Base-by-base conservation (phyloP, 2,888 invertebrate species). In the Nymphalis urticae region DNA sequence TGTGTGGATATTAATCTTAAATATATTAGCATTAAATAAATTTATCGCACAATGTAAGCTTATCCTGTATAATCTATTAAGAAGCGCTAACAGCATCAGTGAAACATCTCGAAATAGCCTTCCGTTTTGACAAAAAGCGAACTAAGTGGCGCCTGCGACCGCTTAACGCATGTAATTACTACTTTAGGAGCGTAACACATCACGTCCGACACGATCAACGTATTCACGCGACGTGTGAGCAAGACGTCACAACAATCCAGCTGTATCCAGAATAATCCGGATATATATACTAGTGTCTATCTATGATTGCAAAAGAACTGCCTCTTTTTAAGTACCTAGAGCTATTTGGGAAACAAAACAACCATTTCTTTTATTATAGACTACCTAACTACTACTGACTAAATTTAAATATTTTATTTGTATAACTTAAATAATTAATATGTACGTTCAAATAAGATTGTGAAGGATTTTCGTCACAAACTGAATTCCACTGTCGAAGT, bases 11-110 rank as follows among this genome's bases (percentile, higher is more conserved):
- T 32, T 32, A 32, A 6, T 32, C 27, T 32, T 32, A 32, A 32
- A 32, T 32, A 32, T 32, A 32, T 32, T 32, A 32, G 27, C 13
- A 54, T 19, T 36, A 58, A n/a, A 36, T 36, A 32, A 58, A 42
- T 4, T 1, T 27, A 54, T 19, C 13, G 63, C 69, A 60, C 66
- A 82, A 86, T 86, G 79, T 86, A 81, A 83, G 16, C 83, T 80
- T 5, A 54, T n/a, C 73, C 48, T 51, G 54, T 69, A 48, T 68
- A 69, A 75, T 81, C 82, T 86, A 85, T 85, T 84, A 85, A 81
- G 83, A 81, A 79, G 80, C 84, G 85, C 82, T 84, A 87, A 86
- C 82, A 85, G 85, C 84, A 77, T 84, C 80, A 82, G 82, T 85
- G 80, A 80, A 84, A 84, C 85, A 80, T 80, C 79, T 82, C 80